Evolutionary conservation across 2,113 vertebrate genomes (phyloP), one percentile per base, ranked within the genome.

Genomic region (Myodes glareolus): DNA sequence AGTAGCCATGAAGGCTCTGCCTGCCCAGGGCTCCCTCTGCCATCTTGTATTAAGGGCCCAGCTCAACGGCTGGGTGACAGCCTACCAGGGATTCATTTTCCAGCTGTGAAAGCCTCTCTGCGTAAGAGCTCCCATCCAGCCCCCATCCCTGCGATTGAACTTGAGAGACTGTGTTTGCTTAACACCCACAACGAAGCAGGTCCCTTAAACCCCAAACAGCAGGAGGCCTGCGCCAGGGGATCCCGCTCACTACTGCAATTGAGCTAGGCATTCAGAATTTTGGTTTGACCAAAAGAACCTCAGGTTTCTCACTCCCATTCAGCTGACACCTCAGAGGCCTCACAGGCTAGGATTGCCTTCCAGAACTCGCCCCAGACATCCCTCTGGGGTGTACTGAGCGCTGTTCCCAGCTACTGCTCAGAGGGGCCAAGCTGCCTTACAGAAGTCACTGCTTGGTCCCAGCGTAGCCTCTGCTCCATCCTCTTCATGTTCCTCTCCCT

Each of bases 151-250:
- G 0, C 72, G 70, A 97, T 25, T 97, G 95, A 92, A 96, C 96
- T 84, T 86, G 94, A 97, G 58, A 88, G 91, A 55, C 63, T 11
- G 12, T 94, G 73, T 97, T 96, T 95, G 94, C 93, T 87, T 90
- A 97, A 94, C 88, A 87, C 86, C 80, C 97, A 33, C 97, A 78
- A 50, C 0, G 39, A 77, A 91, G 92, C 77, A 82, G 86, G 80
- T 67, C 72, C 94, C 92, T 42, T 68, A 47, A 91, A 97, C 50
- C 91, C 33, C 39, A 65, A 81, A 72, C 3, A 33, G 42, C 61
- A 27, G 1, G 7, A 31, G 39, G 92, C 58, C 76, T 23, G 39
- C 36, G 17, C 52, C 7, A 58, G 45, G 77, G 33, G 42, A 39
- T 81, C 81, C 58, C 3, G 0, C 80, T 31, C 0, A 0, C 73